A percentile compares a stretch with the other conserved stretches of the same genome.
phyloP scores from a whole-genome alignment of 2,113 vertebrate genomes.

The Clarias macrocephalus region DNA sequence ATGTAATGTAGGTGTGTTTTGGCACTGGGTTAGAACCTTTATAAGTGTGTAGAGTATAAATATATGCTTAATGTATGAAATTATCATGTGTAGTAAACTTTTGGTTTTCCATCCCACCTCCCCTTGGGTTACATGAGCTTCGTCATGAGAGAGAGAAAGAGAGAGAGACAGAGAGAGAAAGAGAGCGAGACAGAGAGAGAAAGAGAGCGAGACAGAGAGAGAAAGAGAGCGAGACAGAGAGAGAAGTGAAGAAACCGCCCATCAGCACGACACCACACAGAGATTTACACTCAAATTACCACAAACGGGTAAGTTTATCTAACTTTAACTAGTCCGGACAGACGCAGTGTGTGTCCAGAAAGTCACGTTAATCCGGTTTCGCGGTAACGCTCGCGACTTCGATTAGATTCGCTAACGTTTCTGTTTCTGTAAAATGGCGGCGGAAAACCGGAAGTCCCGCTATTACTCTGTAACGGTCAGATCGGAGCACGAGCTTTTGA shows the following conservation, averaged over 20 bases:
- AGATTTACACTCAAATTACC: neutral
- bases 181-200: neutral
- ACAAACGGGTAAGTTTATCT: neutral
- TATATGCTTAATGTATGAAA: neutral
- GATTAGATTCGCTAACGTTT: neutral
- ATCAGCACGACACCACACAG: neutral
- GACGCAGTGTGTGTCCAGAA: fast-evolving
- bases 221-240: neutral
- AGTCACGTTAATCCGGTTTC: neutral
- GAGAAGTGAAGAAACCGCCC: neutral
- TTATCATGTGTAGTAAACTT: neutral
- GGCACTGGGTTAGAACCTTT: neutral
- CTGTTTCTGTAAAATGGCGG: conserved; percentile 46
- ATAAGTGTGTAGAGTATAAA: neutral
- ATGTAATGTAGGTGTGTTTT: neutral
- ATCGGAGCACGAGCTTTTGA: neutral
- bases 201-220: neutral
- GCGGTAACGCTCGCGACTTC: neutral
- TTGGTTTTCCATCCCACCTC: neutral
- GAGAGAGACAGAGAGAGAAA: neutral
- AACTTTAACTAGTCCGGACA: neutral
- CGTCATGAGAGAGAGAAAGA: neutral
- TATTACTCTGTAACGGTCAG: neutral
- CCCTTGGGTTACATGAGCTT: neutral
- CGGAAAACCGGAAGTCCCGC: neutral